Evolutionary conservation across 2,797 vertebrate species (phyloP).

Genomic region (Cryptoprocta ferox): DNA sequence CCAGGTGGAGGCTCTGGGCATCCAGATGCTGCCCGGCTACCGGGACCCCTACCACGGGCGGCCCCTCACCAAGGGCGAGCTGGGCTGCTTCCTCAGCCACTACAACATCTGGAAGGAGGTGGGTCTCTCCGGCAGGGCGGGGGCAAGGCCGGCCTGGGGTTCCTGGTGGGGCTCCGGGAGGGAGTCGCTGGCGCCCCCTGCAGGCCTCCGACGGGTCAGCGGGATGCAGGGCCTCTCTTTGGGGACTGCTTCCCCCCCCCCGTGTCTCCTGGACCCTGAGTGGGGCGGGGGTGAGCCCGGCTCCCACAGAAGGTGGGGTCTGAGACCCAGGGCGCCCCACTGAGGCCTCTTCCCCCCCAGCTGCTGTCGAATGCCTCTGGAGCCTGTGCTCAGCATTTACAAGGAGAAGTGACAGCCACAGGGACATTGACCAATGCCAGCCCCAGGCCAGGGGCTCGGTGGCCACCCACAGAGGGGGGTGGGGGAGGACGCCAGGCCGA

Average conservation of each 20-base stretch:
- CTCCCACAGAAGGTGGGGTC: neutral
- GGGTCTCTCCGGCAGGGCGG: neutral
- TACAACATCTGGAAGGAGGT: conserved; percentile 96
- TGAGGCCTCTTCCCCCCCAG: neutral
- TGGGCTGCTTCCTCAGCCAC: conserved; percentile 97
- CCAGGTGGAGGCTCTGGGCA: conserved; percentile 90
- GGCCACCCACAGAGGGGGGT: no score
- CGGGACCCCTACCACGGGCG: conserved; percentile 95
- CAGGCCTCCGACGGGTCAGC: neutral
- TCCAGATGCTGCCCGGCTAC: conserved; percentile 95
- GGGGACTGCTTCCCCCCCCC: neutral
- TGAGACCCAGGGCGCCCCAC: neutral
- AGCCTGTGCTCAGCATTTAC: neutral
- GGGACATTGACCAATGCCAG: neutral
- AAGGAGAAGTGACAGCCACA: neutral
- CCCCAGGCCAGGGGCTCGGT: neutral
- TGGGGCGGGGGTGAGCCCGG: neutral
- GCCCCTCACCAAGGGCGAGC: conserved; percentile 94
- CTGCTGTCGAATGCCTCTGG: neutral
- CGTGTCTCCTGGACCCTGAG: neutral
- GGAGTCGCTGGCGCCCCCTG: neutral
- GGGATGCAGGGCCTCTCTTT: neutral
- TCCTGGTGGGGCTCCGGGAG: neutral
- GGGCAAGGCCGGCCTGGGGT: neutral
- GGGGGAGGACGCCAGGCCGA: no score